These are phyloP conservation scores for Chiropotes sagulatus DNA, from an alignment of 2,797 vertebrate species.

Conservation along the genomic window DNA sequence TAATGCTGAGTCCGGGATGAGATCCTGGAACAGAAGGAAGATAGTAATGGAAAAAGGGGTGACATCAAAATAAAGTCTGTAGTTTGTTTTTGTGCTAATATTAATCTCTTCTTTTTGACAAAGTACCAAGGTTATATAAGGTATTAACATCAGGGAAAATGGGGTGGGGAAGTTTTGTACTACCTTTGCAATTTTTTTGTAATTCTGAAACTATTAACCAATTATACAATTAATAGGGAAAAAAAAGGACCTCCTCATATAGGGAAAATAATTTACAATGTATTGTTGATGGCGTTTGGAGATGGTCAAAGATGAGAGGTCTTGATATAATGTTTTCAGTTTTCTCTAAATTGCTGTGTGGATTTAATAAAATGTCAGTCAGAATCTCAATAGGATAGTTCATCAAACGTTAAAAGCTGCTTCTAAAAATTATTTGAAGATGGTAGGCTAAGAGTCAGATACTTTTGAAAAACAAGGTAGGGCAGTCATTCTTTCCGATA, in stretches of 20 bases:
- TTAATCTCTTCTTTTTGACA: not conserved
- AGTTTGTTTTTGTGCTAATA: not conserved
- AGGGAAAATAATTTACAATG: not conserved
- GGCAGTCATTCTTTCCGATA: not conserved
- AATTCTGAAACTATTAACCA: not conserved
- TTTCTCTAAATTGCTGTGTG: conserved; percentile 22
- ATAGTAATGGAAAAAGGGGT: not conserved
- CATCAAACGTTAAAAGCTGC: conserved; percentile 11
- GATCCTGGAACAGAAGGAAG: not conserved
- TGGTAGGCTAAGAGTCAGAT: not conserved
- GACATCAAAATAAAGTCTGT: not conserved
- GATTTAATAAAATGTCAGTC: conserved; percentile 15
- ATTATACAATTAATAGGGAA: not conserved
- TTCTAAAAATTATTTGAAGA: conserved; percentile 13
- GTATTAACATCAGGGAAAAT: not conserved
- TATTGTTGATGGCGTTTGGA: not conserved
- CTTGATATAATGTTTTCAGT: not conserved
- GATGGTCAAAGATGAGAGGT: not conserved
- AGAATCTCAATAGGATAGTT: not conserved
- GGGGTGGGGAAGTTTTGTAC: not conserved
- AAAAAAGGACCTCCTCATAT: not conserved
- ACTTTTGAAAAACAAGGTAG: not conserved
- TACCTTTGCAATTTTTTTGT: not conserved
- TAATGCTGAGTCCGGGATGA: not conserved
- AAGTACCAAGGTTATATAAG: not conserved